Evolutionary conservation across 2,888 invertebrate genomes (phyloP), one percentile per base, ranked within the genome.

Genomic region (Diogma glabrata): DNA sequence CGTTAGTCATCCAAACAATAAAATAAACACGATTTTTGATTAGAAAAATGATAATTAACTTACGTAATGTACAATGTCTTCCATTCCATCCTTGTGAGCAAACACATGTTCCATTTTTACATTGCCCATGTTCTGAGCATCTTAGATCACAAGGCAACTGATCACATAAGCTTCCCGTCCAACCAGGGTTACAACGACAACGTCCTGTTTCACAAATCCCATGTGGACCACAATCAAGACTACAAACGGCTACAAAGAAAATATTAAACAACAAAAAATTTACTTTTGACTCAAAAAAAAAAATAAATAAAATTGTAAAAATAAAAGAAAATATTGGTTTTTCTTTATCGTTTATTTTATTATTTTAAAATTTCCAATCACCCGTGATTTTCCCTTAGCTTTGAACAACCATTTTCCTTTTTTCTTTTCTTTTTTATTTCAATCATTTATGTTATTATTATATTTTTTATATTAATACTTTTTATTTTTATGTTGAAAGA

Each of bases 61-160:
- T 78, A 97, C 96, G 90, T 63, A 96, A 72, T 53, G 94, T 94
- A 74, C 99, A 99, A 68, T 96, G 94, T 62, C 86, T 82, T 57
- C 99, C 99, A 69, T 97, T 97, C 96, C 96, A 99, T 57, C 97
- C 97, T 67, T 91, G 88, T 50, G 90, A 87, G 69, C 99, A 99
- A 51, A 93, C 87, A 69, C 99, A 99, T 48, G 93, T 94, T 54
- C 97, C 97, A 70, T 97, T 96, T 67, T 88, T 86, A 73, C 99
- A 99, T 66, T 90, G 90, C 17, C 99, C 99, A 65, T 97, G 94
- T 61, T 89, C 88, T 51, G 87, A 84, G 70, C 99, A 99, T 55
- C 93, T 80, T 55, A 78, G 71, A 69, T 96, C 95, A 70, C 96
- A 96, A 20, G 90, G 88, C 58, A 89, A 76, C 63, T 90, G 88